phyloP scores from a whole-genome alignment of 2,113 vertebrate species.

The Trogon melanurus region DNA sequence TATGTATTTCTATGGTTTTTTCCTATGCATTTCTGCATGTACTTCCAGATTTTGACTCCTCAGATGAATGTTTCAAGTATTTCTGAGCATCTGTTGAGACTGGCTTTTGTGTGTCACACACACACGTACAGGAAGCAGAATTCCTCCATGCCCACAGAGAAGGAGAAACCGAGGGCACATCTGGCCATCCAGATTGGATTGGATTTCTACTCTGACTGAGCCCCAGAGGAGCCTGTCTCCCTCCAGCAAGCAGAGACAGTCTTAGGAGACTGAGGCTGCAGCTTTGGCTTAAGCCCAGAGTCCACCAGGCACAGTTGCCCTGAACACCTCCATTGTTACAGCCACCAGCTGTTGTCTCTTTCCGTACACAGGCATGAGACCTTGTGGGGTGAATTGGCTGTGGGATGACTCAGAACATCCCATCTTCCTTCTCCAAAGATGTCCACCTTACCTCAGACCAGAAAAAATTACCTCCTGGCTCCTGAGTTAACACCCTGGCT shows the following conservation, averaged over 20 bases:
- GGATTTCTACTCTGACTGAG: background rate
- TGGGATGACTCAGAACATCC: background rate
- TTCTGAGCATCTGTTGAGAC: background rate
- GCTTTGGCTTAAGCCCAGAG: background rate
- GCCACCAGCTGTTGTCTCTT: accelerated
- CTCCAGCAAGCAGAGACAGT: background rate
- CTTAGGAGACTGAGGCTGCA: background rate
- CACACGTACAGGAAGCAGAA: background rate
- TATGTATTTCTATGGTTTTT: background rate
- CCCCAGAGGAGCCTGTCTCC: background rate
- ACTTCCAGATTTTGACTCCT: background rate
- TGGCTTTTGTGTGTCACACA: background rate
- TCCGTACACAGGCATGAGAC: background rate
- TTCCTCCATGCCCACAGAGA: background rate
- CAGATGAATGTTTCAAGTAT: background rate
- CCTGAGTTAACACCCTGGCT: background rate
- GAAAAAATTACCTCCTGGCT: background rate
- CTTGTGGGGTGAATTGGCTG: accelerated
- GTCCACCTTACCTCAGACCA: background rate
- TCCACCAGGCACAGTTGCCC: background rate
- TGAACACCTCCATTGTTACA: background rate
- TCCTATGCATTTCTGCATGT: background rate
- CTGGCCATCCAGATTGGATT: background rate
- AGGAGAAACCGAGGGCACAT: background rate
- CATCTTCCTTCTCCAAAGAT: background rate